Conservation (phyloP, 2,888 invertebrate species). For the Theodoxus fluviatilis region DNA sequence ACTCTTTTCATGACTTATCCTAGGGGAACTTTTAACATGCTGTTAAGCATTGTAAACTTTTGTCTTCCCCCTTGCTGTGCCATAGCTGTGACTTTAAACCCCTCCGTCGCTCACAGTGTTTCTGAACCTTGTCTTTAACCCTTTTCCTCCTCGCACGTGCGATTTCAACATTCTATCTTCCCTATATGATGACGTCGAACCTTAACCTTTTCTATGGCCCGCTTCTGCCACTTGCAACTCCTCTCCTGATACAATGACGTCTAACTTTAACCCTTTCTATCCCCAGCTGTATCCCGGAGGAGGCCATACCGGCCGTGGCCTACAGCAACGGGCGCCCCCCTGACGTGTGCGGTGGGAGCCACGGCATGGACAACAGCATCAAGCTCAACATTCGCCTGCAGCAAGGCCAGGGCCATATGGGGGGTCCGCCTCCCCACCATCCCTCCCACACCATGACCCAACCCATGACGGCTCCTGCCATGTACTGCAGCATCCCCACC, state of each 20-base stretch:
- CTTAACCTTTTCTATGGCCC: no score
- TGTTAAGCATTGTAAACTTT: no score
- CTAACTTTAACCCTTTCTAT: background rate
- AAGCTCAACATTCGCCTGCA: slow-evolving; percentile 31
- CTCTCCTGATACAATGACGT: no score
- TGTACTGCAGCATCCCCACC: slow-evolving; percentile 37
- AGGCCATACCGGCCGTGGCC: slow-evolving; percentile 43
- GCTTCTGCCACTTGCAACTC: no score
- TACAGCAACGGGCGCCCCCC: slow-evolving; percentile 32
- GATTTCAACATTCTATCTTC: no score
- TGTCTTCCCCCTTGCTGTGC: no score
- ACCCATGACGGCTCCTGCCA: slow-evolving; percentile 33
- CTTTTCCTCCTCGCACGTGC: no score
- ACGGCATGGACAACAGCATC: slow-evolving; percentile 24
- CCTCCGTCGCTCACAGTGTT: background rate
- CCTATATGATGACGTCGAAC: no score
- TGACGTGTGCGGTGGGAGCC: slow-evolving; percentile 31
- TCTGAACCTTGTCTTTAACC: background rate
- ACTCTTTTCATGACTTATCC: no score
- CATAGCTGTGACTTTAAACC: no score
- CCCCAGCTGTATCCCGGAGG: slow-evolving; percentile 49
- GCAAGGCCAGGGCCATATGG: slow-evolving; percentile 27
- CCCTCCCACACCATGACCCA: no score
- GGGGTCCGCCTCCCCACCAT: slow-evolving; percentile 23
- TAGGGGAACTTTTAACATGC: no score